Conservation (phyloP, 2,113 vertebrate species). For the Dipodomys merriami region DNA sequence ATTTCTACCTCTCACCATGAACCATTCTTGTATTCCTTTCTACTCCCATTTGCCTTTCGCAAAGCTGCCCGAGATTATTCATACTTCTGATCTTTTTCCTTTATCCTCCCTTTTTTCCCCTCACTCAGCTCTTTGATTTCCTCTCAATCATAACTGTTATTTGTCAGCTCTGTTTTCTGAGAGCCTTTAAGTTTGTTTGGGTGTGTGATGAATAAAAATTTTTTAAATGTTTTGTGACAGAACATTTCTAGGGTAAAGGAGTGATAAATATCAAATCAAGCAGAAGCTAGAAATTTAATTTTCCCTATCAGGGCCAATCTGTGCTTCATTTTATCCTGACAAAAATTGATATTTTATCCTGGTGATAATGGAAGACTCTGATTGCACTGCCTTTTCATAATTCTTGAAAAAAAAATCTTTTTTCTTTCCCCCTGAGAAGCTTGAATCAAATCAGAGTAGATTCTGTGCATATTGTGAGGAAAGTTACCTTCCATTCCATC, state of each 20-base stretch:
- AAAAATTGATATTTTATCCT: constrained; percentile 85
- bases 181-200: constrained; percentile 73
- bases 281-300: constrained; percentile 83
- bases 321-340: constrained; percentile 82
- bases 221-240: constrained; percentile 71
- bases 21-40: not conserved
- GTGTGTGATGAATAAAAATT: constrained; percentile 64
- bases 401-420: constrained; percentile 63
- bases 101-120: constrained; percentile 24
- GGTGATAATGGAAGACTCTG: constrained; percentile 82
- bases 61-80: constrained; percentile 34
- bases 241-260: constrained; percentile 79
- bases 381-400: constrained; percentile 81
- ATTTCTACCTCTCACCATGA: not conserved
- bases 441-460: constrained; percentile 72
- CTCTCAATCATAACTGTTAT: constrained; percentile 7
- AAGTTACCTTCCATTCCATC: constrained; percentile 42
- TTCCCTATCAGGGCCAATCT: constrained; percentile 82
- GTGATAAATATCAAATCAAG: constrained; percentile 86
- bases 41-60: not conserved
- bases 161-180: constrained; percentile 67
- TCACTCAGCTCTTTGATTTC: constrained; percentile 34
- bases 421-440: constrained; percentile 76
- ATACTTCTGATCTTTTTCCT: constrained; percentile 14
- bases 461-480: constrained; percentile 48